These are phyloP conservation scores for Apogon hyalosoma DNA, from an alignment of 2,797 vertebrate genomes.

Conservation along the genomic window DNA sequence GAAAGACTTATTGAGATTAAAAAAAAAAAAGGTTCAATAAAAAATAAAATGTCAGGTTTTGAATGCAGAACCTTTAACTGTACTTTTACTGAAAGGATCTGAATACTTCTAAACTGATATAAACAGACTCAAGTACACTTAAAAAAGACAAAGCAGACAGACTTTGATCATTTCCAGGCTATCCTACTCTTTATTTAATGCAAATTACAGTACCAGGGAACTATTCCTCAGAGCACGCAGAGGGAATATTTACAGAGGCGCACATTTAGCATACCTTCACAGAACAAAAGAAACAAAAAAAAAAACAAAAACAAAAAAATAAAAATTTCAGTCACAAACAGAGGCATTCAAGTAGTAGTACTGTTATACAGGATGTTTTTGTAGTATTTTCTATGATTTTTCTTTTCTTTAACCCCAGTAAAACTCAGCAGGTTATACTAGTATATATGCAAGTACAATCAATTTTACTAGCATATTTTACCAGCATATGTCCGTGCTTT, in stretches of 20 bases:
- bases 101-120: too few species aligned
- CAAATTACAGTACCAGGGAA: conserved; percentile 99
- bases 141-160: conserved; percentile 50
- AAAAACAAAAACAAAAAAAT: conserved; percentile 91
- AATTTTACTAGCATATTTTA: conserved; percentile 28
- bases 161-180: conserved; percentile 94
- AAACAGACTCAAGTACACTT: not conserved
- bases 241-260: conserved; percentile 97
- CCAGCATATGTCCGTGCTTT: conserved; percentile 54
- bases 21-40: too few species aligned
- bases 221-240: conserved; percentile 98
- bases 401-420: conserved; percentile 78
- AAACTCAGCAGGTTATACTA: conserved; percentile 57
- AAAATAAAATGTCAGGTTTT: too few species aligned
- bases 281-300: conserved; percentile 86
- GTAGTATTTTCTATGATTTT: conserved; percentile 83
- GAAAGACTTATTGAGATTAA: too few species aligned
- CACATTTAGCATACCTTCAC: conserved; percentile 99
- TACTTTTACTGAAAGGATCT: too few species aligned
- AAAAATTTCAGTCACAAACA: conserved; percentile 95
- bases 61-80: too few species aligned
- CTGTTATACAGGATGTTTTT: conserved; percentile 96
- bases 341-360: conserved; percentile 99
- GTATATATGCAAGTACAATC: conserved; percentile 38
- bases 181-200: conserved; percentile 99